These are phyloP conservation scores for Drosophila elegans DNA, from an alignment of 1,140 invertebrate genomes.

Conservation along the genomic window DNA sequence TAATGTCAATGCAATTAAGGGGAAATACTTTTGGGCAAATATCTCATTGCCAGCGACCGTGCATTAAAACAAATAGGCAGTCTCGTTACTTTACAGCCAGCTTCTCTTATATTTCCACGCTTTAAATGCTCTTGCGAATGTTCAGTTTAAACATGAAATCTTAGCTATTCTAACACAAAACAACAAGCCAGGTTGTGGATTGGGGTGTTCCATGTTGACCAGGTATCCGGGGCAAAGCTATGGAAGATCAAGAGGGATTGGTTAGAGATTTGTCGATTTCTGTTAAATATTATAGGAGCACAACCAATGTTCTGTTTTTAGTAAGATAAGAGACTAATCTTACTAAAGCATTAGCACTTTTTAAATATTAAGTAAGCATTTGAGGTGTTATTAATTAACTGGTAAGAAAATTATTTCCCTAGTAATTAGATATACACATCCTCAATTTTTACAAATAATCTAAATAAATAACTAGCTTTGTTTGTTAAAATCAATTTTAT, in stretches of 20 bases:
- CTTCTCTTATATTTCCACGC: slow-evolving; percentile 76
- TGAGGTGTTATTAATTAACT: too few species aligned
- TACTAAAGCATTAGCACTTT: too few species aligned
- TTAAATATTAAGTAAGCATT: too few species aligned
- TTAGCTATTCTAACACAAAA: slow-evolving; percentile 63
- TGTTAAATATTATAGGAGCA: too few species aligned
- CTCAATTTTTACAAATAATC: too few species aligned
- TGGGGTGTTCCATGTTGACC: slow-evolving; percentile 28
- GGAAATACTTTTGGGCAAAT: slow-evolving; percentile 41
- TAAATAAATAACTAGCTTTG: too few species aligned
- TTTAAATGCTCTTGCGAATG: slow-evolving; percentile 78
- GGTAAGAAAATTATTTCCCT: too few species aligned
- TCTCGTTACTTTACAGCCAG: slow-evolving; percentile 58
- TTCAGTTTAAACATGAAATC: slow-evolving; percentile 63
- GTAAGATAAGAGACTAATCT: too few species aligned
- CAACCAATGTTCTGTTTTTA: too few species aligned
- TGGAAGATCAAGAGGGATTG: slow-evolving; percentile 33
- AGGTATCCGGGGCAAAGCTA: slow-evolving; percentile 32
- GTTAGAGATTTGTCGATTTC: background rate
- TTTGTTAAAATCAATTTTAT: too few species aligned
- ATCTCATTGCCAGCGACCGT: slow-evolving; percentile 25
- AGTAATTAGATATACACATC: too few species aligned
- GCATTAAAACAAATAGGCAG: slow-evolving; percentile 22
- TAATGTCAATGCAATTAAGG: slow-evolving; percentile 71
- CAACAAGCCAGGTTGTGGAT: slow-evolving; percentile 45